phyloP scores from a whole-genome alignment of 2,888 invertebrate species.

The Masnerella sp. region DNA sequence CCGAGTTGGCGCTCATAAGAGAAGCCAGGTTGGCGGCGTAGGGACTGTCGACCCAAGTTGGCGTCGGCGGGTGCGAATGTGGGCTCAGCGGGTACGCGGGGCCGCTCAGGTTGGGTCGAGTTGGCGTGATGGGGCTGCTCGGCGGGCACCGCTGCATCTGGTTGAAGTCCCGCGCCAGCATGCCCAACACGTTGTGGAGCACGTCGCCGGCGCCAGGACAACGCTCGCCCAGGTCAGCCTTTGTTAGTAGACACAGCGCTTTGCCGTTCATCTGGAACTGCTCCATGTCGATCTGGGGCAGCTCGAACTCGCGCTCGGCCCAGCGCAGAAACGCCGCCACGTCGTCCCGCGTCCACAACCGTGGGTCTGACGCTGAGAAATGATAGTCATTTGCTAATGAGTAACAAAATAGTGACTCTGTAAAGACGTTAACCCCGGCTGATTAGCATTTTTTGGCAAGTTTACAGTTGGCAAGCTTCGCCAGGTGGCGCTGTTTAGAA shows the following conservation, averaged over 20 bases:
- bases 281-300: constrained; percentile 94
- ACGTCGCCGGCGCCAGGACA: constrained; percentile 96
- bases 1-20: constrained; percentile 89
- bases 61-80: constrained; percentile 89
- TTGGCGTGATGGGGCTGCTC: constrained; percentile 89
- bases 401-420: constrained; percentile 58
- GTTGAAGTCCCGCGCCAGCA: constrained; percentile 89
- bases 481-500: too few relatives aligned
- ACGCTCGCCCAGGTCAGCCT: constrained; percentile 92
- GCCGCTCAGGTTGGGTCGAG: constrained; percentile 80
- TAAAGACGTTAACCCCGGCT: constrained; percentile 40
- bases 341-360: constrained; percentile 94
- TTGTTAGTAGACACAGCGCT: constrained; percentile 92
- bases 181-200: constrained; percentile 93
- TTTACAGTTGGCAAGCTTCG: too few relatives aligned
- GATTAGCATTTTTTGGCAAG: too few relatives aligned
- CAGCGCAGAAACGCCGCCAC: constrained; percentile 92
- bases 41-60: constrained; percentile 83
- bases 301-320: constrained; percentile 94
- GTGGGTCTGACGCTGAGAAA: constrained; percentile 87
- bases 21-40: constrained; percentile 83
- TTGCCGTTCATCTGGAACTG: constrained; percentile 99
- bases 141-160: constrained; percentile 88
- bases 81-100: constrained; percentile 87
- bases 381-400: constrained; percentile 58